Conservation (phyloP, 2,888 invertebrate species). For the Junonia oenone region DNA sequence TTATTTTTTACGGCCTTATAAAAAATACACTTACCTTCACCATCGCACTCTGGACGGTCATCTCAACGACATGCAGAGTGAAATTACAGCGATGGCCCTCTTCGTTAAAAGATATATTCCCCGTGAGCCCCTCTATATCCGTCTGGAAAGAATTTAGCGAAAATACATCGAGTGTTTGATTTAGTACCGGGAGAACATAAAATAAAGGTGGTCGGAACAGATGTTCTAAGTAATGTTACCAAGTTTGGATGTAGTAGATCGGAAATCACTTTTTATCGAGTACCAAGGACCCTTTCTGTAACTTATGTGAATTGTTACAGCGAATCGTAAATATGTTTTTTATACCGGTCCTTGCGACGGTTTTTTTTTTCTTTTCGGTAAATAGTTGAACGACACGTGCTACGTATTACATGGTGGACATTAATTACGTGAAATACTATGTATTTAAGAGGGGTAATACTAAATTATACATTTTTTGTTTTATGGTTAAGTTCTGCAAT, state of each 20-base stretch:
- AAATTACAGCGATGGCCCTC: slow-evolving; percentile 93
- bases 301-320: slow-evolving; percentile 32
- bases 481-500: too few relatives aligned
- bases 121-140: slow-evolving; percentile 93
- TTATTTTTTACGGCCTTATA: slow-evolving; percentile 3
- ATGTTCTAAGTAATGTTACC: slow-evolving; percentile 34
- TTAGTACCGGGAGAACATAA: slow-evolving; percentile 29
- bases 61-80: slow-evolving; percentile 93
- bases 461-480: too few relatives aligned
- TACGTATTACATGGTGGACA: neutral
- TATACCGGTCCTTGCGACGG: slow-evolving; percentile 15
- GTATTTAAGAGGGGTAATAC: too few relatives aligned
- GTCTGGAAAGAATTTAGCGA: slow-evolving; percentile 77
- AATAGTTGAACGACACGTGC: slow-evolving; percentile 15
- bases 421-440: neutral
- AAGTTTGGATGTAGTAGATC: slow-evolving; percentile 31
- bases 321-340: slow-evolving; percentile 23
- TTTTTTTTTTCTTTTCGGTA: slow-evolving; percentile 16
- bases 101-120: slow-evolving; percentile 94
- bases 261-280: slow-evolving; percentile 35
- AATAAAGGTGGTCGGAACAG: slow-evolving; percentile 35
- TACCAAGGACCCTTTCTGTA: slow-evolving; percentile 27
- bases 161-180: slow-evolving; percentile 20
- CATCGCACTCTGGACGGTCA: slow-evolving; percentile 96
- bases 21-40: slow-evolving; percentile 82